A percentile compares a stretch with the other conserved stretches of the same genome.
Conservation (phyloP, 2,888 invertebrate species). For the Anodontia alba region DNA sequence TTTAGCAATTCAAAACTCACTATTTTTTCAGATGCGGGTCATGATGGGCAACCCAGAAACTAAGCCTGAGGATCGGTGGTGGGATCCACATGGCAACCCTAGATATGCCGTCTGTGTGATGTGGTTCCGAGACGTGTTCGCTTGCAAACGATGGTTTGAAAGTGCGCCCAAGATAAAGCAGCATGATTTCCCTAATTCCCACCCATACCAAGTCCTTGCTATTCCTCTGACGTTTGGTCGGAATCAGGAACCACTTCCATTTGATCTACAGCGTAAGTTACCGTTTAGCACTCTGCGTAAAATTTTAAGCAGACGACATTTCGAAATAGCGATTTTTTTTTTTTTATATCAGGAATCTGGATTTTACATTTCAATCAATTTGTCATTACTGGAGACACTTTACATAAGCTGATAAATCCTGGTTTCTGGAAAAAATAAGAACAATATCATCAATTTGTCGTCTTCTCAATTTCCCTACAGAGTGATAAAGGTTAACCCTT, state of each 20-base stretch:
- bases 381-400: no score
- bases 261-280: conserved; percentile 44
- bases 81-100: conserved; percentile 17
- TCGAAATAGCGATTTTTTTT: no score
- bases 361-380: no score
- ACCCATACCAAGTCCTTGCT: conserved; percentile 34
- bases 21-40: conserved; percentile 36
- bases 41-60: conserved; percentile 27
- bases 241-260: conserved; percentile 38
- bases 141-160: conserved; percentile 51
- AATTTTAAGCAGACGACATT: no score
- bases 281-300: no score
- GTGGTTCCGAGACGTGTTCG: conserved; percentile 51
- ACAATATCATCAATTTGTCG: no score
- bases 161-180: conserved; percentile 64
- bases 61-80: conserved; percentile 34
- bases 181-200: conserved; percentile 63
- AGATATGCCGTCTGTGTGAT: conserved; percentile 38
- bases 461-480: no score
- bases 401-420: no score
- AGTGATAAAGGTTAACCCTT: no score
- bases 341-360: no score
- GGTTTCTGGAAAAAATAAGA: no score
- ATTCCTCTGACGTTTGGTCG: conserved; percentile 53
- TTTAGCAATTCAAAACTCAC: no score